A percentile compares a stretch with the other conserved stretches of the same genome.
phyloP scores from a whole-genome alignment of 2,113 vertebrate genomes.

The Manacus vitellinus region DNA sequence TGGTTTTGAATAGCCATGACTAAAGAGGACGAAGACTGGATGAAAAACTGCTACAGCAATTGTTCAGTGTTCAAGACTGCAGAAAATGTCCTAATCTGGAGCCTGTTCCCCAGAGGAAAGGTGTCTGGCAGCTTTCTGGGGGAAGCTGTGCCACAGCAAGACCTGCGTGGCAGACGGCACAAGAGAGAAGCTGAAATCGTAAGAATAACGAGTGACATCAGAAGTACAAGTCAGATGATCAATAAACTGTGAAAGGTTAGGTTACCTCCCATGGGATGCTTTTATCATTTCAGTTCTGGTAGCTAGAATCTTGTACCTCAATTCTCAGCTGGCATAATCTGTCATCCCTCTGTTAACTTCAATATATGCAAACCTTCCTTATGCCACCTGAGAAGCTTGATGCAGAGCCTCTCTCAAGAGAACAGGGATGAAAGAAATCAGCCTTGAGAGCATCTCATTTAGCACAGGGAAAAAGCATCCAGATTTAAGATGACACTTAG shows the following conservation, averaged over 20 bases:
- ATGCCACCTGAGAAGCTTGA: neutral
- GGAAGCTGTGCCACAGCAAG: neutral
- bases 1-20: neutral
- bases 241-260: conserved; percentile 22
- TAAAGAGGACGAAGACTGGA: neutral
- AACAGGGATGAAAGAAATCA: neutral
- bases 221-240: neutral
- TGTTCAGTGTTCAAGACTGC: neutral
- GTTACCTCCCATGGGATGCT: neutral
- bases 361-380: neutral
- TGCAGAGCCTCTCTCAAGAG: neutral
- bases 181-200: neutral
- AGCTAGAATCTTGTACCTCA: neutral
- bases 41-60: neutral
- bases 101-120: neutral
- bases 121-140: rapidly evolving
- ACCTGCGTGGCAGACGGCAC: rapidly evolving
- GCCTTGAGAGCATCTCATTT: neutral
- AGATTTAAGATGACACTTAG: neutral
- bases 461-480: neutral
- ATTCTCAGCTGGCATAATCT: neutral
- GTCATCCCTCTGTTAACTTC: neutral
- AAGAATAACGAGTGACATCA: conserved; percentile 15
- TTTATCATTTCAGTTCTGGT: conserved; percentile 10
- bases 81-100: neutral